Evolutionary conservation across 2,797 vertebrate species (phyloP).

Genomic region (Molossus alvarezi): DNA sequence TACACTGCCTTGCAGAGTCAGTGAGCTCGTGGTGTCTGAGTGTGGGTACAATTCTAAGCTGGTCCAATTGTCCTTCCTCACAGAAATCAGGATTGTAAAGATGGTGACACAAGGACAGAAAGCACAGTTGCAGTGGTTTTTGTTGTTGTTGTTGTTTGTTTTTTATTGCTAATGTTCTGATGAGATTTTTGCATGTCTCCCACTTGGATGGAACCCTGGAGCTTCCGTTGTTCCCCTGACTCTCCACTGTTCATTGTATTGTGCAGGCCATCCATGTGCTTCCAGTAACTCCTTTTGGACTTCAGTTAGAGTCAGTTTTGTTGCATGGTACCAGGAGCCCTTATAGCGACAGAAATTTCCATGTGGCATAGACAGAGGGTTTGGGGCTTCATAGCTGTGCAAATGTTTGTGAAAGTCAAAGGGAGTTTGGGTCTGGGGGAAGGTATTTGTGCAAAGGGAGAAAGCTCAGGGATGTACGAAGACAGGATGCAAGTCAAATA

Average conservation of each 20-base stretch:
- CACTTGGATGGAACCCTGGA: not conserved
- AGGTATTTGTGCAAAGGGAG: not conserved
- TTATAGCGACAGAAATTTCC: conserved; percentile 44
- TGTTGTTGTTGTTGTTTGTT: not conserved
- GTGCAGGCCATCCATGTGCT: not conserved
- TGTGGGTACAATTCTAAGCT: not conserved
- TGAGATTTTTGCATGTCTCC: not conserved
- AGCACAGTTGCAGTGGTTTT: not conserved
- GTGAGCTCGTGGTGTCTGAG: not conserved
- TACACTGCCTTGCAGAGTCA: not conserved
- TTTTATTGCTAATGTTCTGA: not conserved
- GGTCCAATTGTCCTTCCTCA: not conserved
- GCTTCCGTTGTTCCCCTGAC: not conserved
- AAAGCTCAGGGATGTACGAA: not conserved
- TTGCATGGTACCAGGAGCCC: conserved; percentile 7
- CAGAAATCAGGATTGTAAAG: not conserved
- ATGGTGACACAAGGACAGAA: not conserved
- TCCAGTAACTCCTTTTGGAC: not conserved
- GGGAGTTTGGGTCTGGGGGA: not conserved
- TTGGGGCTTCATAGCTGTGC: conserved; percentile 10
- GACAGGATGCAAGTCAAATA: conserved; percentile 61
- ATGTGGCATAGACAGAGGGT: not conserved
- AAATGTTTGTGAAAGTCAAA: conserved; percentile 66
- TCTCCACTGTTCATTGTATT: not conserved
- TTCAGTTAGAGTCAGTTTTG: not conserved